Conservation (phyloP, 2,113 vertebrate genomes). For the Gymnorhina tibicen region DNA sequence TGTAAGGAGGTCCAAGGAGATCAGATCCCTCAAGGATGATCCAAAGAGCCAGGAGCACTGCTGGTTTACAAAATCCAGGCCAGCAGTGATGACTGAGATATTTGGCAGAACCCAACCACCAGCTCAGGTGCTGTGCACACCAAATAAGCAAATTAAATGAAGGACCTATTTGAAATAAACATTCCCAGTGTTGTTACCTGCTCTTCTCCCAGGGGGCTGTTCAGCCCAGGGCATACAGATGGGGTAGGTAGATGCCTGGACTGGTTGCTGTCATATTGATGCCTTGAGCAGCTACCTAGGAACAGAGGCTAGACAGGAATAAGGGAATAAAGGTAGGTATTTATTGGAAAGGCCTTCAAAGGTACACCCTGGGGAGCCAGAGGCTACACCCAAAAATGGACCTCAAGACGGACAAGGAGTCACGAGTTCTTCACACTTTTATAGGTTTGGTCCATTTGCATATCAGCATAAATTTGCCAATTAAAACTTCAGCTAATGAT, state of each 20-base stretch:
- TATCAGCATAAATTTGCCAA: too few species aligned
- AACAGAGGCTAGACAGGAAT: too few species aligned
- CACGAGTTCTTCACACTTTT: too few species aligned
- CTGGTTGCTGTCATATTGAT: background rate
- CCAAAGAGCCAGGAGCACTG: background rate
- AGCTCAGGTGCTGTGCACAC: background rate
- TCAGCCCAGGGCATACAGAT: background rate
- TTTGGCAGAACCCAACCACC: background rate
- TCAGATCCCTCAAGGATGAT: background rate
- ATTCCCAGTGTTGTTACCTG: background rate
- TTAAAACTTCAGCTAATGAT: too few species aligned
- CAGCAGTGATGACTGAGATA: rapidly evolving
- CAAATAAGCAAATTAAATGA: background rate
- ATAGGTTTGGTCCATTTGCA: too few species aligned
- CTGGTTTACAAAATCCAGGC: background rate
- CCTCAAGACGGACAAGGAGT: too few species aligned
- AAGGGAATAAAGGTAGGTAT: too few species aligned
- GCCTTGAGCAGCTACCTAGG: too few species aligned
- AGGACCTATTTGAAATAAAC: background rate
- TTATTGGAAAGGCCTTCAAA: too few species aligned
- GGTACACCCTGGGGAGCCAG: too few species aligned
- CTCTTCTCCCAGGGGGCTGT: background rate
- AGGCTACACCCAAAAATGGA: too few species aligned
- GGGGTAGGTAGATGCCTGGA: background rate
- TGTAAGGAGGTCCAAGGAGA: background rate